Evolutionary conservation across 1,140 invertebrate genomes (phyloP).

Genomic region (Calosoma granatense): DNA sequence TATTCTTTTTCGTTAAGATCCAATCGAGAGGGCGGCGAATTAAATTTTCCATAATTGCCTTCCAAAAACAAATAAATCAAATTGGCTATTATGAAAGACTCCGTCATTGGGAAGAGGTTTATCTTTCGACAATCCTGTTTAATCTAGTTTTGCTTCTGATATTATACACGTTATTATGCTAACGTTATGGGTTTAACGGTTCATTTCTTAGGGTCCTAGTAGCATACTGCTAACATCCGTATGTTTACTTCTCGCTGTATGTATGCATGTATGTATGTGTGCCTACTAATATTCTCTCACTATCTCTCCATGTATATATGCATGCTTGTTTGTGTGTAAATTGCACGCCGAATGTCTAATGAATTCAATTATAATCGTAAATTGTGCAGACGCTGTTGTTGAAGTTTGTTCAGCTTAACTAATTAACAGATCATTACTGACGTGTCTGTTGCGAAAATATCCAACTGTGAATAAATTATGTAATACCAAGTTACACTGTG

Average conservation of each 20-base stretch:
- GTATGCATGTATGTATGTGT: too few species aligned
- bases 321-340: too few species aligned
- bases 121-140: background rate
- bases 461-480: background rate
- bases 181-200: too few species aligned
- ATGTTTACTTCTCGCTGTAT: too few species aligned
- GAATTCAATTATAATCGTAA: background rate
- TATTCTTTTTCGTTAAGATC: background rate
- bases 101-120: too few species aligned
- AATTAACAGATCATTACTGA: constrained; percentile 2
- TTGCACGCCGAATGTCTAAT: background rate
- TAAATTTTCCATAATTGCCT: background rate
- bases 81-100: background rate
- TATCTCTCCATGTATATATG: too few species aligned
- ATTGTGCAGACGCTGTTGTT: background rate
- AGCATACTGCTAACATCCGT: too few species aligned
- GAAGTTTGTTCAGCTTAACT: background rate
- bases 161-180: background rate
- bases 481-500: background rate
- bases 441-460: background rate
- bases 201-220: too few species aligned
- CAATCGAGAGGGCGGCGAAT: background rate
- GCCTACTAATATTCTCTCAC: too few species aligned
- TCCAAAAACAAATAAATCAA: background rate
- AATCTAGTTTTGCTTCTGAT: background rate